Conservation (phyloP, 2,113 vertebrate genomes). For the Ailuropoda melanoleuca region DNA sequence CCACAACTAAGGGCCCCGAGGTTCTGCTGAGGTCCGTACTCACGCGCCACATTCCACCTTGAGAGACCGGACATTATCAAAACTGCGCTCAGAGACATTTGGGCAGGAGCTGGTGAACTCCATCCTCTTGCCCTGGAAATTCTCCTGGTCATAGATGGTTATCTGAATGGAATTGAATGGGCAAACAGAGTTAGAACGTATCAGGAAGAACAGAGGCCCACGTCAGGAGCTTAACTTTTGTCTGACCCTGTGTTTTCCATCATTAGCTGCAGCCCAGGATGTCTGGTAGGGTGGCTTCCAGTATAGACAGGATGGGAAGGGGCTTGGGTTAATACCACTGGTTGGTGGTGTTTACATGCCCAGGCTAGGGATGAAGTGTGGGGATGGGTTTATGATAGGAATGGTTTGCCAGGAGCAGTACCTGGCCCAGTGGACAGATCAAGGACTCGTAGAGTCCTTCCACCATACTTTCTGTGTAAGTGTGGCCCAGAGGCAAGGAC, state of each 20-base stretch:
- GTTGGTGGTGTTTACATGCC: not conserved
- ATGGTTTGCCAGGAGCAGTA: not conserved
- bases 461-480: not conserved
- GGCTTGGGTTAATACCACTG: not conserved
- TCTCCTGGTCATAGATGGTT: constrained; percentile 96
- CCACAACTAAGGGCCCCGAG: not conserved
- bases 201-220: not conserved
- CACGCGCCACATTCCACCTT: constrained; percentile 97
- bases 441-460: not conserved
- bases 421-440: not conserved
- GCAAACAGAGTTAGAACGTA: not conserved
- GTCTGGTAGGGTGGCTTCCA: not conserved
- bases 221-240: not conserved
- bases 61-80: constrained; percentile 93
- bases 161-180: constrained; percentile 84
- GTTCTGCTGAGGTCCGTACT: constrained; percentile 81
- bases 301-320: not conserved
- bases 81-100: constrained; percentile 92
- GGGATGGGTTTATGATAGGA: constrained; percentile 1
- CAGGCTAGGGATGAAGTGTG: not conserved
- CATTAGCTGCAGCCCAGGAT: not conserved
- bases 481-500: not conserved
- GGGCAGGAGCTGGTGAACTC: constrained; percentile 94
- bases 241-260: constrained; percentile 16
- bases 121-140: constrained; percentile 96